Base-by-base conservation (phyloP, 2,888 invertebrate species). In the Trichacis sp. region DNA sequence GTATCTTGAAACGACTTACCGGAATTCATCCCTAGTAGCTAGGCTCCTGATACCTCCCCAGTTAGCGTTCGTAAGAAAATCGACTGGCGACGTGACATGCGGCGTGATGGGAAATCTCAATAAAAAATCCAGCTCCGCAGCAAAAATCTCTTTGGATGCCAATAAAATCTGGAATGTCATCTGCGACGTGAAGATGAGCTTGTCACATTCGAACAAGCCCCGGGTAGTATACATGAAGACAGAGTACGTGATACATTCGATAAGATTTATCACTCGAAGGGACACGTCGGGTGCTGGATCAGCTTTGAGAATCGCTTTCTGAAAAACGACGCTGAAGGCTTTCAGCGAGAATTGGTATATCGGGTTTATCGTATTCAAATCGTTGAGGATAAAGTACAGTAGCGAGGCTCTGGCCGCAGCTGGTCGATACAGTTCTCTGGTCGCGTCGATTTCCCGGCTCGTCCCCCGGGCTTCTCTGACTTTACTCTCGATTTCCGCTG, bases 331-430 rank as follows among this genome's bases (percentile, higher is more conserved):
- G 84, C 95, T 96, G 85, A 97, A 97, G 1, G 97, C 96, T 89
- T 98, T 97, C 64, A 98, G 86, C 11, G 97, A 97, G 85, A 98
- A 98, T 83, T 97, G 97, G 84, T 98, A 98, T 76, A 98, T 97
- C 0, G 96, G 96, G 86, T 97, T 97, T 66, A 98, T 97, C 29
- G 95, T 96, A 85, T 96, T 95, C 61, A 98, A 87, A 73, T 98
- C 97, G 79, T 97, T 97, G 38, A 98, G 86, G 72, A 98, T 97
- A 78, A 98, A 98, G 85, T 98, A 98, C 0, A 98, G 87, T 2
- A 98, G 87, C 54, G 97, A 97, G 0, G 97, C 97, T 78, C 97
- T 88, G 0, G 96, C 94, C 0, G 97, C 96, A 1, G 97, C 97
- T 9, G 93, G 93, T 65, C 96, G 87, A 77, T 90, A 90, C 79